These are phyloP conservation scores for Hypomecis atomaria DNA, from an alignment of 2,888 invertebrate genomes.

Conservation along the genomic window DNA sequence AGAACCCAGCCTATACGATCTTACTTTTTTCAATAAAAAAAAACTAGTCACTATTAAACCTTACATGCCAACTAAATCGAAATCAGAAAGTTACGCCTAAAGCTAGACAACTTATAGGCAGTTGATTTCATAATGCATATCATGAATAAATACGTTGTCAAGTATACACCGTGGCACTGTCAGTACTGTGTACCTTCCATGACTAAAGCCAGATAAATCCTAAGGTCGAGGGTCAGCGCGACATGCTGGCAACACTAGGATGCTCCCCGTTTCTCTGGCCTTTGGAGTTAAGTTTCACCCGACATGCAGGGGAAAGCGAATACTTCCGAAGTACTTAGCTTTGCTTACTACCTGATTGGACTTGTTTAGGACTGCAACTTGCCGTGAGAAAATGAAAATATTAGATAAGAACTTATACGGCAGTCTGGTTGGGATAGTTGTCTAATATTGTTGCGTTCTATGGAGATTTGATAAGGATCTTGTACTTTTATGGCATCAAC, in stretches of 20 bases:
- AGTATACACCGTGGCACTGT: not conserved
- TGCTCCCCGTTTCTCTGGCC: conserved; percentile 70
- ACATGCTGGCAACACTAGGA: conserved; percentile 52
- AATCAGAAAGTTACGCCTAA: conserved; percentile 23
- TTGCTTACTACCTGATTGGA: conserved; percentile 60
- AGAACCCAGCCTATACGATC: too few relatives aligned
- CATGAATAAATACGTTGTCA: conserved; percentile 16
- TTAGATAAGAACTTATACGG: conserved; percentile 44
- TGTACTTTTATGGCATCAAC: not conserved
- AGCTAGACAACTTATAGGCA: conserved; percentile 13
- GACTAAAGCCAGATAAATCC: conserved; percentile 35
- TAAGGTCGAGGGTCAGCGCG: conserved; percentile 61
- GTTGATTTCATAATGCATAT: conserved; percentile 17
- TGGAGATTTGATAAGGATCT: conserved; percentile 4
- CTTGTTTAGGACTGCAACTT: conserved; percentile 52
- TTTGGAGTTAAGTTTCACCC: conserved; percentile 64
- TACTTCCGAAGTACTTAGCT: conserved; percentile 50
- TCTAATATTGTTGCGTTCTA: conserved; percentile 4
- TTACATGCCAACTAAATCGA: conserved; percentile 3
- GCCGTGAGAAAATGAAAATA: conserved; percentile 52
- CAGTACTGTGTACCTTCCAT: conserved; percentile 3
- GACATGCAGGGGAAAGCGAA: conserved; percentile 57
- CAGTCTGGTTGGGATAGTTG: conserved; percentile 25
- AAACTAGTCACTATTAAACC: not conserved
- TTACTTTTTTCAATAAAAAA: not conserved